Evolutionary conservation across 2,888 invertebrate genomes (phyloP).

Genomic region (Pristionchus exspectatus): DNA sequence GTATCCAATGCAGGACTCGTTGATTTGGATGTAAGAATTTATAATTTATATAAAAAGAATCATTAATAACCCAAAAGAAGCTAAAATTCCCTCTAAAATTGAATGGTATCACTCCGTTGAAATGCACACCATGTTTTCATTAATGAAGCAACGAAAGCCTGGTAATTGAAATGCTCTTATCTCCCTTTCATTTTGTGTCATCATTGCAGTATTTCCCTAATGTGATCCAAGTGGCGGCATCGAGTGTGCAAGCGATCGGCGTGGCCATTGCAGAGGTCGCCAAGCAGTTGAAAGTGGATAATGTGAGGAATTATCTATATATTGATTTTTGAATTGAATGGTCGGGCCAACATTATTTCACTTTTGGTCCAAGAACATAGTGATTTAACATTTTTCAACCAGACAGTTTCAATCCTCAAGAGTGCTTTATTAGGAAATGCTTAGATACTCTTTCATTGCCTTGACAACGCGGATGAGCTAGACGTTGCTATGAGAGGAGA

Average conservation of each 20-base stretch:
- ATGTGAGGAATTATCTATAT: not conserved
- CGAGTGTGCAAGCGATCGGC: not conserved
- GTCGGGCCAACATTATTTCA: no score
- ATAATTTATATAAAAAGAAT: no score
- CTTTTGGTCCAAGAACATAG: no score
- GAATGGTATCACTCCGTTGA: no score
- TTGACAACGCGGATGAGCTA: not conserved
- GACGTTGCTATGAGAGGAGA: not conserved
- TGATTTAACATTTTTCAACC: no score
- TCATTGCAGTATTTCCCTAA: constrained; percentile 33
- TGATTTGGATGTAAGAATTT: constrained; percentile 28
- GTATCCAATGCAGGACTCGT: constrained; percentile 5
- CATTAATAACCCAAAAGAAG: no score
- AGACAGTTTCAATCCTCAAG: not conserved
- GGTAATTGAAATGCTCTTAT: no score
- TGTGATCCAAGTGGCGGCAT: constrained; percentile 20
- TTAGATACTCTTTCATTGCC: not conserved
- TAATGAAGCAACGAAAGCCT: no score
- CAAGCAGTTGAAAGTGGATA: not conserved
- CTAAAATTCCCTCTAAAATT: no score
- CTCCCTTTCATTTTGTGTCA: no score
- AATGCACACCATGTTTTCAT: no score
- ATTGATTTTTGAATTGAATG: not conserved
- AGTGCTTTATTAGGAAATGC: not conserved
- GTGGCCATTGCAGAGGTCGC: constrained; percentile 26